phyloP scores from a whole-genome alignment of 2,113 vertebrate genomes.

The Rhynchopsitta pachyrhyncha region DNA sequence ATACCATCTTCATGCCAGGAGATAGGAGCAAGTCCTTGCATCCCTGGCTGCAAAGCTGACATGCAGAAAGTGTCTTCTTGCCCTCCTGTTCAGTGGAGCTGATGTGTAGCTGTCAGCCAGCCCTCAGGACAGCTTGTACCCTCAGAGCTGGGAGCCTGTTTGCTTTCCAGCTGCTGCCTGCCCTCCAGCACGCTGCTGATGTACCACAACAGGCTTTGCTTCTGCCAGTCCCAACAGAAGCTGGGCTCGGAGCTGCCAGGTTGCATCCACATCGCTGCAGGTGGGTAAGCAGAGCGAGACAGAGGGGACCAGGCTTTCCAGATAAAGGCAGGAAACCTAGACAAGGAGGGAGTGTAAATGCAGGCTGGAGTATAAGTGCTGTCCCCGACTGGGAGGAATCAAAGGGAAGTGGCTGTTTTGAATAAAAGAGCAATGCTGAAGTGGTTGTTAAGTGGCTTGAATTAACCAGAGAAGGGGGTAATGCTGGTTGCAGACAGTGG shows the following conservation, averaged over 20 bases:
- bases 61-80: neutral
- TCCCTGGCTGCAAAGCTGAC: neutral
- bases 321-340: neutral
- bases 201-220: neutral
- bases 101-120: slow-evolving; percentile 1
- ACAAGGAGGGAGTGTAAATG: neutral
- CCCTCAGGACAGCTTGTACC: neutral
- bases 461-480: neutral
- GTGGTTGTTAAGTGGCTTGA: neutral
- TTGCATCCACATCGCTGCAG: neutral
- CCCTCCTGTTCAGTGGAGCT: neutral
- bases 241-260: neutral
- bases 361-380: neutral
- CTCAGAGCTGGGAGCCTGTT: slow-evolving; percentile 3
- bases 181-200: neutral
- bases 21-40: neutral
- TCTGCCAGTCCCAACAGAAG: neutral
- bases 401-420: neutral
- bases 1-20: neutral
- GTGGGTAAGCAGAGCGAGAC: neutral
- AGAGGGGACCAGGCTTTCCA: neutral
- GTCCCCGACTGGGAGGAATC: neutral
- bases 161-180: slow-evolving; percentile 22
- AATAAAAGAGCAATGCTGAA: neutral
- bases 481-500: neutral